Conservation (phyloP, 1,140 invertebrate species). For the Asbolus verrucosus region DNA sequence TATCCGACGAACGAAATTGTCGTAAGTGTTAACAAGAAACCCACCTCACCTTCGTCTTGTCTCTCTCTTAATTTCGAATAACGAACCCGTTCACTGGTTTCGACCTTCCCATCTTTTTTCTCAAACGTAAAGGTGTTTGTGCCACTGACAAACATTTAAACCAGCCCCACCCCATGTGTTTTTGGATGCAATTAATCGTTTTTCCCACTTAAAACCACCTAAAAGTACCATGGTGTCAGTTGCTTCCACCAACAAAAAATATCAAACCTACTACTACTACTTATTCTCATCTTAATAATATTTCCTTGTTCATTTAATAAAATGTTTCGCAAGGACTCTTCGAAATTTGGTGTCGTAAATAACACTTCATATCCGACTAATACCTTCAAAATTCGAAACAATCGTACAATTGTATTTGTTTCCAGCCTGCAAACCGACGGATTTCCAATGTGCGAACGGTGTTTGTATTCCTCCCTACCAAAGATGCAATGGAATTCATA, state of each 20-base stretch:
- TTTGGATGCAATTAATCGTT: conserved; percentile 10
- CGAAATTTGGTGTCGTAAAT: conserved; percentile 30
- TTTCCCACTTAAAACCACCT: not conserved
- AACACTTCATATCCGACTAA: conserved; percentile 28
- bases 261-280: conserved; percentile 12
- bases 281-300: conserved; percentile 1
- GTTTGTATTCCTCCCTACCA: conserved; percentile 77
- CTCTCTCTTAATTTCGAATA: conserved; percentile 31
- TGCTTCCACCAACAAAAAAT: conserved; percentile 13
- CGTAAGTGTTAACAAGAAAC: conserved; percentile 60
- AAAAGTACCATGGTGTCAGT: not conserved
- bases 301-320: not conserved
- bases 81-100: conserved; percentile 8
- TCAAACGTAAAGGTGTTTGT: not conserved
- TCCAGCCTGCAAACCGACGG: conserved; percentile 72
- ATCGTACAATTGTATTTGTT: conserved; percentile 50
- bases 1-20: conserved; percentile 69
- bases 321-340: not conserved
- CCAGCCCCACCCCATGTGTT: conserved; percentile 34
- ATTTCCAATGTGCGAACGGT: conserved; percentile 72
- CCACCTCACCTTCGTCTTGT: not conserved
- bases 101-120: not conserved
- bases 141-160: too few relatives aligned
- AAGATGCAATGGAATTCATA: conserved; percentile 79
- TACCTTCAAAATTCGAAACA: not conserved